Base-by-base conservation (phyloP, 2,888 invertebrate genomes). In the Eristalis arbustorum region DNA sequence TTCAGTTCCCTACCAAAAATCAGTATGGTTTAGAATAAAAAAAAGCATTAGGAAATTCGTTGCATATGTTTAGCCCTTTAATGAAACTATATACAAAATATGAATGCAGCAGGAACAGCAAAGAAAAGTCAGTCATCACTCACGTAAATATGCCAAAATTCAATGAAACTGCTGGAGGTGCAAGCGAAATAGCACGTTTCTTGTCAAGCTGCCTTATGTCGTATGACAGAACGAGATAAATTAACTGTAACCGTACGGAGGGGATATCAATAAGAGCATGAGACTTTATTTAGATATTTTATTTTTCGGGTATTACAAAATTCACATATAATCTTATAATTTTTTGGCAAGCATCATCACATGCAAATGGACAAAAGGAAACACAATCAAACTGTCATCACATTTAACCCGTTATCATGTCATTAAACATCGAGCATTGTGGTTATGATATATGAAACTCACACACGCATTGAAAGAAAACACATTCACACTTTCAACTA, bases 401-500 rank as follows among this genome's bases (percentile, higher is more conserved):
- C 56, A 78, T 66, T 42, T 40, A 63, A 25, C 59, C 56, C 37
- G 23, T 61, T 61, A 23, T 37, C 56, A 31, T 61, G n/a, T 37
- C 56, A 31, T 14, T 34, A 23, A 72, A 22, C 61, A 69, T 13
- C 63, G 42, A 31, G 66, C 74, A 76, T 40, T 59, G 23, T 42
- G 59, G 49, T 34, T 28, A 59, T 28, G n/a, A 62, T 68, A 37
- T 63, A 49, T 25, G 6, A 63, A 34, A 62, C 37, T 3, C 57
- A 57, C 37, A 63, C 73, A 73, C 42, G 11, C 59, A 59, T 69
- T 23, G 18, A 34, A 28, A 67, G 5, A n/a, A 77, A 62, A 63
- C 10, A 56, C 64, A 81, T 64, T 66, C 40, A 82, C 69, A 80
- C 68, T 78, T 73, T 83, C 63, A 68, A 68, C 63, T 61, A 83